These are phyloP conservation scores for Mamestra brassicae DNA, from an alignment of 2,888 invertebrate species.

Conservation along the genomic window DNA sequence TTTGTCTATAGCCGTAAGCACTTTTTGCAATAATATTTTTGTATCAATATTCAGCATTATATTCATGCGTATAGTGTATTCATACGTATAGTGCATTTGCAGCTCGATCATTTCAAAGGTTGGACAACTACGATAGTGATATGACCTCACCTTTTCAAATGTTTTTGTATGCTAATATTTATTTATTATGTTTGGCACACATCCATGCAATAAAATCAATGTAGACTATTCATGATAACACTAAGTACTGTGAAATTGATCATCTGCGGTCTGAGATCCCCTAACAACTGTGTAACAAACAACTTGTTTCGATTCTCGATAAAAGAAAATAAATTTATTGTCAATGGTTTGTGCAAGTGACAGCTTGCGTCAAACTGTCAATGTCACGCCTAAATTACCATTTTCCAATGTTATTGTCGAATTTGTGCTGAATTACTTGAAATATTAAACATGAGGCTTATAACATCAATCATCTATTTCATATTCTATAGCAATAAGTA, in stretches of 20 bases:
- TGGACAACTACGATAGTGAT: too few relatives aligned
- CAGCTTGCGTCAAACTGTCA: slow-evolving; percentile 1
- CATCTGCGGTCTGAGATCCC: neutral
- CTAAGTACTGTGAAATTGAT: neutral
- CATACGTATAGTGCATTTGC: too few relatives aligned
- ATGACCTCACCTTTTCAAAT: too few relatives aligned
- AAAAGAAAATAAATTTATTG: neutral
- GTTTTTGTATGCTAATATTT: too few relatives aligned
- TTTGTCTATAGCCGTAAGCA: too few relatives aligned
- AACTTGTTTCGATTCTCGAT: neutral
- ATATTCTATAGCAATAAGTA: neutral
- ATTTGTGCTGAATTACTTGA: neutral
- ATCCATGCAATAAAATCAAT: too few relatives aligned
- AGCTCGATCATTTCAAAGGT: too few relatives aligned
- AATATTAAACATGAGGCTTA: slow-evolving; percentile 8
- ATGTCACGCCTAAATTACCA: neutral
- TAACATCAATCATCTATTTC: slow-evolving; percentile 20
- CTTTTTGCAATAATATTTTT: too few relatives aligned
- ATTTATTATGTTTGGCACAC: too few relatives aligned
- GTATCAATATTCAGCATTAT: too few relatives aligned
- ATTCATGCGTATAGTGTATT: too few relatives aligned
- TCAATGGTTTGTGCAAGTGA: neutral
- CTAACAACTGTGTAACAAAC: neutral
- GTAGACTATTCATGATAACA: too few relatives aligned
- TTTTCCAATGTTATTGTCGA: slow-evolving; percentile 8